A percentile compares a stretch with the other conserved stretches of the same genome.
phyloP scores from a whole-genome alignment of 1,140 invertebrate genomes.

The Diabrotica undecimpunctata region DNA sequence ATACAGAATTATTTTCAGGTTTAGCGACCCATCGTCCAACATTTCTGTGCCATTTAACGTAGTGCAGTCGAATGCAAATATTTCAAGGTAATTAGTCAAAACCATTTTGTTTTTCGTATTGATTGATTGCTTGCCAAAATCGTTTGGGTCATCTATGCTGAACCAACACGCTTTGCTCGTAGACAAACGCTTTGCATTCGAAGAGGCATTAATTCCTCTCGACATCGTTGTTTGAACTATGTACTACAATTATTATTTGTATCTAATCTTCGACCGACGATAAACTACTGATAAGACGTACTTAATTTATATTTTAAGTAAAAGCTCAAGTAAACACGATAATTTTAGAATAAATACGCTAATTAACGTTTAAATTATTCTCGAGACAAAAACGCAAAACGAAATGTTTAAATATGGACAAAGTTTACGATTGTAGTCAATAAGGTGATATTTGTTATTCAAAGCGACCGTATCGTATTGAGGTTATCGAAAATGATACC shows the following conservation, averaged over 20 bases:
- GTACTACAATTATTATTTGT: neutral
- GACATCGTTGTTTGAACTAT: neutral
- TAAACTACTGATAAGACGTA: conserved; percentile 2
- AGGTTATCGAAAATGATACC: neutral
- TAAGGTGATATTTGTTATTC: neutral
- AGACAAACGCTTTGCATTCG: neutral
- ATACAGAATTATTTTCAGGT: too few species aligned
- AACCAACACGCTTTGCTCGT: too few species aligned
- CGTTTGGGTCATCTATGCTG: too few species aligned
- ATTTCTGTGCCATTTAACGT: too few species aligned
- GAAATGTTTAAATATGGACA: neutral
- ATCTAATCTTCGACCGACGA: neutral
- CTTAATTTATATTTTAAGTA: conserved; percentile 7
- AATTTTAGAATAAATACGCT: conserved; percentile 1
- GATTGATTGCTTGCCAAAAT: too few species aligned
- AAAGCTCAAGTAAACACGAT: conserved; percentile 9
- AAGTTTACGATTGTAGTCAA: neutral
- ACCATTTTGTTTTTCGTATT: too few species aligned
- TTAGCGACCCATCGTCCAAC: too few species aligned
- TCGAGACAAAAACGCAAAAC: neutral
- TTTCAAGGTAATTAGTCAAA: too few species aligned
- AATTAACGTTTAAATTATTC: conserved; percentile 3
- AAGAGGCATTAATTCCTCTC: neutral
- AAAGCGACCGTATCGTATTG: neutral
- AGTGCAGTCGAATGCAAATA: too few species aligned